These are phyloP conservation scores for Trichogramma evanescens DNA, from an alignment of 2,888 invertebrate genomes.

Conservation along the genomic window DNA sequence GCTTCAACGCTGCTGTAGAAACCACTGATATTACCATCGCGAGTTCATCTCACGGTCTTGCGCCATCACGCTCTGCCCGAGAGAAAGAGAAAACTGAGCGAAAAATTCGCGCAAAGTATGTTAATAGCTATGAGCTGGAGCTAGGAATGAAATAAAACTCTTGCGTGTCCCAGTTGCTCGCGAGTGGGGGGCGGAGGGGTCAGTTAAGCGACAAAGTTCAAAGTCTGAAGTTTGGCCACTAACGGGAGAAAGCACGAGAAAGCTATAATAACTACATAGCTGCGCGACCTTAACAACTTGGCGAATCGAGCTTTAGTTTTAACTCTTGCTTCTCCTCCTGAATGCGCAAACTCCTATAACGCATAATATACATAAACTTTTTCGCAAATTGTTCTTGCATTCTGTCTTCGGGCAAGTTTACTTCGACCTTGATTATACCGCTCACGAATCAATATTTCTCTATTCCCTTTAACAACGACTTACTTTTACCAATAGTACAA, in stretches of 20 bases:
- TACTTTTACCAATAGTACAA: background rate
- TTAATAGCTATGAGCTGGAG: constrained; percentile 35
- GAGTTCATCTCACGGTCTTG: constrained; percentile 15
- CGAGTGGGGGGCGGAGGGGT: constrained; percentile 21
- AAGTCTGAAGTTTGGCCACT: constrained; percentile 39
- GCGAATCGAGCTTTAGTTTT: background rate
- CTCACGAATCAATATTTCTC: no score
- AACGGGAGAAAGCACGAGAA: constrained; percentile 7
- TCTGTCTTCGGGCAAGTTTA: constrained; percentile 5
- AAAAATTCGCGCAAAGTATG: constrained; percentile 41
- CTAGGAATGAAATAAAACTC: constrained; percentile 40
- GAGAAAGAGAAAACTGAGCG: constrained; percentile 26
- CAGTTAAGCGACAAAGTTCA: constrained; percentile 41
- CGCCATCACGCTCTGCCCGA: background rate
- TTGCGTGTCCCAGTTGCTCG: background rate
- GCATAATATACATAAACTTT: constrained; percentile 2
- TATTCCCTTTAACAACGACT: no score
- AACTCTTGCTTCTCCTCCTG: background rate
- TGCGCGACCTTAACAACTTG: constrained; percentile 7
- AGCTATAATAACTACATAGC: background rate
- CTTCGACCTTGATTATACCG: constrained; percentile 13
- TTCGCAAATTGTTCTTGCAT: constrained; percentile 18
- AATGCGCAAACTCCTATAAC: background rate
- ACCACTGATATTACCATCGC: constrained; percentile 16
- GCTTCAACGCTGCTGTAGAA: no score